phyloP scores from a whole-genome alignment of 2,888 invertebrate genomes.

The Archaeoteleia sp. region DNA sequence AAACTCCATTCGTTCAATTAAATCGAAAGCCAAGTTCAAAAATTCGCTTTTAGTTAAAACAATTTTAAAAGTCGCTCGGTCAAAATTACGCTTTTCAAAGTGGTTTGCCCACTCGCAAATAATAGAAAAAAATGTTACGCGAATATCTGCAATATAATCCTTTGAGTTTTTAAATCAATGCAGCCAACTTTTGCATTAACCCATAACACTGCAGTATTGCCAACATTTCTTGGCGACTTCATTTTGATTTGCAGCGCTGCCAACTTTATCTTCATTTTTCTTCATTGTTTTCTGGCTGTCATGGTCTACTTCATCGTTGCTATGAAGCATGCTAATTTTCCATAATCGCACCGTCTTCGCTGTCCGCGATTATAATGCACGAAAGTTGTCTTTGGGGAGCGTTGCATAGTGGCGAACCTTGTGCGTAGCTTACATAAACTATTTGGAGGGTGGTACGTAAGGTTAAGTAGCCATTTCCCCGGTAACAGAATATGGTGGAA shows the following conservation, averaged over 20 bases:
- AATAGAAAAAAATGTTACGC: too few species aligned
- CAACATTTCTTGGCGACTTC: too few species aligned
- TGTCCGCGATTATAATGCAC: slow-evolving; percentile 22
- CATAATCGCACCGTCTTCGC: slow-evolving; percentile 33
- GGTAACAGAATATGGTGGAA: slow-evolving; percentile 34
- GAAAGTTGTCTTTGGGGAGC: slow-evolving; percentile 16
- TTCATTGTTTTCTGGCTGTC: too few species aligned
- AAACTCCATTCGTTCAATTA: slow-evolving; percentile 32
- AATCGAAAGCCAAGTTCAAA: slow-evolving; percentile 26
- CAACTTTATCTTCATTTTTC: too few species aligned
- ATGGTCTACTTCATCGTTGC: too few species aligned
- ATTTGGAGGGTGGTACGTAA: slow-evolving; percentile 25
- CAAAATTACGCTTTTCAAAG: slow-evolving; percentile 14
- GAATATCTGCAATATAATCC: too few species aligned
- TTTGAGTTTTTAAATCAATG: too few species aligned
- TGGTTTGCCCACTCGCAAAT: background rate
- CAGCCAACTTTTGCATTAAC: too few species aligned
- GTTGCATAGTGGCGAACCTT: slow-evolving; percentile 16
- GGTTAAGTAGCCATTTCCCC: slow-evolving; percentile 40
- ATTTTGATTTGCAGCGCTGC: too few species aligned
- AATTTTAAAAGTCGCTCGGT: slow-evolving; percentile 28
- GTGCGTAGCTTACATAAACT: slow-evolving; percentile 33
- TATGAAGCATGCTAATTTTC: too few species aligned
- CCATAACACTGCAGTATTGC: too few species aligned
- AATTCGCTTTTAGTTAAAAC: slow-evolving; percentile 25